Evolutionary conservation across 2,797 vertebrate genomes (phyloP), one percentile per base, ranked within the genome.

Genomic region (Cottoperca gobio): DNA sequence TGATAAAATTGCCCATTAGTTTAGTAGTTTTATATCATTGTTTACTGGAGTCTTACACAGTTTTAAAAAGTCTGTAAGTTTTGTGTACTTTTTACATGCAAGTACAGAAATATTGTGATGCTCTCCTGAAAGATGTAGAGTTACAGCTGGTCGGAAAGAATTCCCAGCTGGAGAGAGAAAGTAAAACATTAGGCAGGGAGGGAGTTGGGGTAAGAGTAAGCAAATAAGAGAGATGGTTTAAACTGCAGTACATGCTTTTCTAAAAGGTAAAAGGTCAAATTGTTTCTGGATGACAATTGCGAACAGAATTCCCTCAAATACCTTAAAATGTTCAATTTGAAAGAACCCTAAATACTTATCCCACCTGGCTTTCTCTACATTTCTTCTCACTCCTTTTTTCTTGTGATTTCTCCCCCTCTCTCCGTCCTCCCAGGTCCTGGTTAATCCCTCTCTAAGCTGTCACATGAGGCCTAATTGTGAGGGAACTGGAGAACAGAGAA

Each of bases 401-500:
- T 66, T 59, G 68, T 10, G 14, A 65, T 78, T 68, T 58, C 62
- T 59, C 59, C 63, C 57, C 33, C 26, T 72, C 54, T 69, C 55
- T 71, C 67, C 23, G 43, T 49, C 81, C 65, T 79, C 52, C 52
- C 68, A 62, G 57, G 82, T 84, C 73, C 63, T 59, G 43, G 55
- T 59, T 94, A 93, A 93, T 94, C 91, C 89, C 64, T 70, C 43
- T 69, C 73, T 93, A 91, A 93, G 86, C 89, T 86, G 86, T 93
- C 90, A 92, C 93, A 89, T 91, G 91, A 89, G 81, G 73, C 81
- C 78, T 91, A 67, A 91, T 83, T 88, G 82, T 79, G 75, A 62
- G 83, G 71, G 53, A 62, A 68, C 46, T 28, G 31, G 72, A 73
- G 61, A 85, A 79, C 77, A 33, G 48, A 84, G 79, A 83, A 86